Percentiles rank a stretch among this genome's conserved stretches.
phyloP scores from a whole-genome alignment of 2,797 vertebrate genomes.

The Dryobates pubescens region DNA sequence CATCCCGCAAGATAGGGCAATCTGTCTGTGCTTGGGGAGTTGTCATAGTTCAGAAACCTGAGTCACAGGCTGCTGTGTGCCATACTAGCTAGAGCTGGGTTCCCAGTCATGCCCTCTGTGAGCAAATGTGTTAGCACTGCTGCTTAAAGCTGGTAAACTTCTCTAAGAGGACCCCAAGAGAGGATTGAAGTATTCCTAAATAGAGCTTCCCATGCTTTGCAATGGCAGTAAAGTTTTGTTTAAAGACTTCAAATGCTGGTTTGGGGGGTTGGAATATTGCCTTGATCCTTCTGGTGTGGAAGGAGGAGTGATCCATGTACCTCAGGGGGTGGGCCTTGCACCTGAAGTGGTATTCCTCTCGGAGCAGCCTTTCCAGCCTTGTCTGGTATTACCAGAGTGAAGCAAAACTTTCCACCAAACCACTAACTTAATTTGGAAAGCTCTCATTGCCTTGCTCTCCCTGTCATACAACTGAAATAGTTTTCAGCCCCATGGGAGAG shows the following conservation, averaged over 20 bases:
- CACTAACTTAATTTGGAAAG: constrained; percentile 9
- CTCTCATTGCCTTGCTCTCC: neutral
- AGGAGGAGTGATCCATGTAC: neutral
- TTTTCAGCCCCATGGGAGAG: neutral
- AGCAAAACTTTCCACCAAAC: neutral
- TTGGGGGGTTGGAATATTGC: neutral
- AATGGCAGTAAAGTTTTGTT: neutral
- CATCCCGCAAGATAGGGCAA: neutral
- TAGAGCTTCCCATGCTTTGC: neutral
- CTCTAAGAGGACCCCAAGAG: neutral
- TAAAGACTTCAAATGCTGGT: neutral
- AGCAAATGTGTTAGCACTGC: neutral
- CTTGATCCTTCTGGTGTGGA: neutral
- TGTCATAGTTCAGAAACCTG: neutral
- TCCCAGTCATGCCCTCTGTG: neutral
- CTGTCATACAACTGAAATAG: neutral
- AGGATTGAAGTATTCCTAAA: neutral
- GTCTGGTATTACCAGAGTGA: neutral
- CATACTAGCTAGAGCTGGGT: neutral
- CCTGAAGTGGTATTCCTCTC: neutral
- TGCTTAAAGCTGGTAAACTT: neutral
- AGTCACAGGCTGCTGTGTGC: neutral
- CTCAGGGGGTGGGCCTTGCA: neutral
- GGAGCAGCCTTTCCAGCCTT: neutral
- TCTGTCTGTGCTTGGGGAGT: neutral